Percentiles rank a stretch among this genome's conserved stretches.
Evolutionary conservation across 1,140 invertebrate species (phyloP).

Genomic region (Drosophila nannoptera): DNA sequence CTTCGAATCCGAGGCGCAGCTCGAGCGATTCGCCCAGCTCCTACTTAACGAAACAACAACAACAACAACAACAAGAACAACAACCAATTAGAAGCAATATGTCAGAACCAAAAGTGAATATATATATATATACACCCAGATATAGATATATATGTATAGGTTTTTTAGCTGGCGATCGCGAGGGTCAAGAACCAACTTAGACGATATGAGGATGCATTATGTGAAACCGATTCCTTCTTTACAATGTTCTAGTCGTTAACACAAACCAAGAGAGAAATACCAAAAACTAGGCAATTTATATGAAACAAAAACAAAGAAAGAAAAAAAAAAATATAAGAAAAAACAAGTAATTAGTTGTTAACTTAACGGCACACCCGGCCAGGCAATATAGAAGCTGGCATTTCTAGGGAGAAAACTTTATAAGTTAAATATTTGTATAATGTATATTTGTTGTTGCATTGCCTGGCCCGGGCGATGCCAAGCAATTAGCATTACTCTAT

Average conservation of each 20-base stretch:
- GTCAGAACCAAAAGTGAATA: conserved; percentile 43
- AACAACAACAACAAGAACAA: neutral
- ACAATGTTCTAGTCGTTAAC: conserved; percentile 74
- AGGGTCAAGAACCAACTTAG: conserved; percentile 34
- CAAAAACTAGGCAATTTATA: conserved; percentile 56
- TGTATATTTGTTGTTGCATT: conserved; percentile 3
- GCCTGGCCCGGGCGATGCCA: conserved; percentile 26
- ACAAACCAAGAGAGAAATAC: conserved; percentile 29
- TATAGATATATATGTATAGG: neutral
- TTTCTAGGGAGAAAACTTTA: conserved; percentile 33
- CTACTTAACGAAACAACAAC: neutral
- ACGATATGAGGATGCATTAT: conserved; percentile 47
- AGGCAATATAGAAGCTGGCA: conserved; percentile 8
- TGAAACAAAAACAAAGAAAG: conserved; percentile 18
- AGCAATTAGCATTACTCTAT: conserved; percentile 60
- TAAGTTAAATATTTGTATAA: conserved; percentile 19
- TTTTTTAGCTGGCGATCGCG: neutral
- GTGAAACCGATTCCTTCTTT: conserved; percentile 71
- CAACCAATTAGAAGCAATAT: conserved; percentile 56
- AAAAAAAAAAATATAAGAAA: conserved; percentile 5
- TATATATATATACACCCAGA: neutral
- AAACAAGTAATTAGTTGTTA: neutral
- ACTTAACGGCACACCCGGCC: too few species aligned
- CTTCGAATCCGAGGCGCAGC: neutral
- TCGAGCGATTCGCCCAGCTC: conserved; percentile 48